Evolutionary conservation across 2,113 vertebrate genomes (phyloP).

Genomic region (Nerophis lumbriciformis): DNA sequence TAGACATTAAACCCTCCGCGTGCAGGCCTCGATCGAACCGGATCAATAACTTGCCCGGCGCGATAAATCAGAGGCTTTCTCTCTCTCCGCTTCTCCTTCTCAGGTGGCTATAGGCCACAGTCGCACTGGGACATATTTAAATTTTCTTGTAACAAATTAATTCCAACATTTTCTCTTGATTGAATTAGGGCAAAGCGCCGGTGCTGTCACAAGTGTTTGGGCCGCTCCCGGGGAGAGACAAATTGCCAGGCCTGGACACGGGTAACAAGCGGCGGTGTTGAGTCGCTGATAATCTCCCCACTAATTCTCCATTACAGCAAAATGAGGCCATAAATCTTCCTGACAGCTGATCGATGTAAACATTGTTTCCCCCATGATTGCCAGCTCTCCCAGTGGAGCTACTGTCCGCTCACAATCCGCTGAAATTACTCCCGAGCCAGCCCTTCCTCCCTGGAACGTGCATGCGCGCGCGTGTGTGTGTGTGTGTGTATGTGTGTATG

Average conservation of each 20-base stretch:
- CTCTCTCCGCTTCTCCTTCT: slow-evolving; percentile 44
- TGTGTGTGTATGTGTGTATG: slow-evolving; percentile 22
- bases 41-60: slow-evolving; percentile 97
- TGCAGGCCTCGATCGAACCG: slow-evolving; percentile 85
- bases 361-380: slow-evolving; percentile 99
- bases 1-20: slow-evolving; percentile 99
- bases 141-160: slow-evolving; percentile 99
- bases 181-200: slow-evolving; percentile 99
- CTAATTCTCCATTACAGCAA: slow-evolving; percentile 99
- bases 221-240: slow-evolving; percentile 86
- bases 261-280: slow-evolving; percentile 99
- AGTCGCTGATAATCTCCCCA: slow-evolving; percentile 99
- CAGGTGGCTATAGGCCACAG: slow-evolving; percentile 89
- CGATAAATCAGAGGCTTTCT: slow-evolving; percentile 96
- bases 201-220: slow-evolving; percentile 99
- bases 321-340: slow-evolving; percentile 99
- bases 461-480: slow-evolving; percentile 22
- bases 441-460: slow-evolving; percentile 48
- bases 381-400: slow-evolving; percentile 97
- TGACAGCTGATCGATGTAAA: slow-evolving; percentile 99
- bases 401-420: slow-evolving; percentile 96
- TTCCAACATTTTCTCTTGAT: slow-evolving; percentile 99
- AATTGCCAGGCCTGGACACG: slow-evolving; percentile 98
- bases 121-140: slow-evolving; percentile 98
- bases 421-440: slow-evolving; percentile 88